A percentile compares a stretch with the other conserved stretches of the same genome.
Evolutionary conservation across 2,888 invertebrate genomes (phyloP).

Genomic region (Odontocolon sp.): DNA sequence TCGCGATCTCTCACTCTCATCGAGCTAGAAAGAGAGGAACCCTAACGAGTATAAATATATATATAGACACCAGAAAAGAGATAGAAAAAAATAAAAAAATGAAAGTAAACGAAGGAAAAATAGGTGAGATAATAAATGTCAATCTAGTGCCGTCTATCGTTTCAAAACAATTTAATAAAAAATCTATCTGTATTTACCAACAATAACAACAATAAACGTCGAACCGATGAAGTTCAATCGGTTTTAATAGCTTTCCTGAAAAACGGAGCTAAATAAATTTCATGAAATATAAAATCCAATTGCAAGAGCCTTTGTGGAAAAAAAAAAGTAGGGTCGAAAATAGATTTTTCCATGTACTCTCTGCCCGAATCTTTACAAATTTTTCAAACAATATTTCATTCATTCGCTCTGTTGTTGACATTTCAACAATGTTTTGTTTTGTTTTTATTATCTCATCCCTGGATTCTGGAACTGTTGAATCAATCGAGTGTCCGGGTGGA

Average conservation of each 20-base stretch:
- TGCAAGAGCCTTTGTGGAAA: too few species aligned
- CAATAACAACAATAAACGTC: background rate
- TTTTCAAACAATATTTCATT: slow-evolving; percentile 43
- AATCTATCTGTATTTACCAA: background rate
- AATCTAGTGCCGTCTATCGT: background rate
- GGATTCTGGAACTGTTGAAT: slow-evolving; percentile 38
- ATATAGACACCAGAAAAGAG: background rate
- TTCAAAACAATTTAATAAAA: too few species aligned
- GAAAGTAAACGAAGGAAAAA: slow-evolving; percentile 25
- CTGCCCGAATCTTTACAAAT: slow-evolving; percentile 18
- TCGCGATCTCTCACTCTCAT: too few species aligned
- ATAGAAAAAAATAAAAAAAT: background rate
- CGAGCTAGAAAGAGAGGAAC: too few species aligned
- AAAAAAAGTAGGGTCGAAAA: background rate
- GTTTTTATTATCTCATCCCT: slow-evolving; percentile 5
- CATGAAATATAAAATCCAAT: too few species aligned
- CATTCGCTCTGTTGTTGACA: background rate
- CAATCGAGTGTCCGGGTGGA: slow-evolving; percentile 47
- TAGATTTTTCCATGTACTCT: background rate
- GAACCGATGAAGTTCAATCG: slow-evolving; percentile 1
- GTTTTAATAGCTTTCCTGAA: background rate
- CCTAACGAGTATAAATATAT: slow-evolving; percentile 28
- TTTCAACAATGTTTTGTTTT: too few species aligned
- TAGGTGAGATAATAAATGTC: background rate
- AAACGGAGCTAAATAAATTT: background rate